phyloP scores from a whole-genome alignment of 1,140 invertebrate genomes.

The Myzus persicae region DNA sequence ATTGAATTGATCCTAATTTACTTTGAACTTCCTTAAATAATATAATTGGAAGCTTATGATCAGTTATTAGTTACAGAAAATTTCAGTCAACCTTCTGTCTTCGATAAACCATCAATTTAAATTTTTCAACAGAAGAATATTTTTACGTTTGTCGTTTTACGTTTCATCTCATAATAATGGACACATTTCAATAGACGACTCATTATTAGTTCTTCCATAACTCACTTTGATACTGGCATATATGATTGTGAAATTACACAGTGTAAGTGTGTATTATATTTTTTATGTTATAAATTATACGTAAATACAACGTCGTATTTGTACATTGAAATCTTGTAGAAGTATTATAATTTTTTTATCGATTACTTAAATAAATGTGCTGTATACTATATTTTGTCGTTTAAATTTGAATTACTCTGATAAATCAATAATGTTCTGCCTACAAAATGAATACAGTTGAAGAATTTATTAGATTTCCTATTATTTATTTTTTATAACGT shows the following conservation, averaged over 20 bases:
- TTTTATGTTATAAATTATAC: neutral
- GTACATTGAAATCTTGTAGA: neutral
- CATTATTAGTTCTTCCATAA: neutral
- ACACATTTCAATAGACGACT: neutral
- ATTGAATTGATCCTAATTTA: neutral
- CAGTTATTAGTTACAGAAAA: neutral
- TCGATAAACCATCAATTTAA: neutral
- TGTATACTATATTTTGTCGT: neutral
- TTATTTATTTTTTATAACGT: neutral
- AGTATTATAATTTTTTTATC: neutral
- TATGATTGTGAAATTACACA: neutral
- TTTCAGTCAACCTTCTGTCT: neutral
- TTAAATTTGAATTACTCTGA: neutral
- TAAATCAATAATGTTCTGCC: neutral
- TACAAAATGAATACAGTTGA: neutral
- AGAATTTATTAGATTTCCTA: neutral
- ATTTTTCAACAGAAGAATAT: neutral
- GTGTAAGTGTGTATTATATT: neutral
- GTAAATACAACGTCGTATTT: neutral
- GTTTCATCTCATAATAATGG: neutral
- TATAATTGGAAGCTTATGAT: neutral
- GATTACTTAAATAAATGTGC: too few species aligned
- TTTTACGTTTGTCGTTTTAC: too few species aligned
- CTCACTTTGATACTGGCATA: neutral
- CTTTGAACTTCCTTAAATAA: neutral